Percentiles rank a stretch among this genome's conserved stretches.
phyloP scores from a whole-genome alignment of 2,888 invertebrate genomes.

The Gasteruption jaculator region DNA sequence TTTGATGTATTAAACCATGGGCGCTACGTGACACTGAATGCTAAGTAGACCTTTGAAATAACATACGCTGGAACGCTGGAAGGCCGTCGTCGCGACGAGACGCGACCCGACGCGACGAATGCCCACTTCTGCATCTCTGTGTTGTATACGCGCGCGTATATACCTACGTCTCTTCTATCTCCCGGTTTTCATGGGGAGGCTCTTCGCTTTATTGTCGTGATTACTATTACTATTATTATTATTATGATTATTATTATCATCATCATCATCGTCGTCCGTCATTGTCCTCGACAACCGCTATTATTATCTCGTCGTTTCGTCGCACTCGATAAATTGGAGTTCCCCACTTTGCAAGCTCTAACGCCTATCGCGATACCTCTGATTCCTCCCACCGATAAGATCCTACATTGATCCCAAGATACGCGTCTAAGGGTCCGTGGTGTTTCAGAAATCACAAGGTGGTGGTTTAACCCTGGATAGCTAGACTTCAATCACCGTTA shows the following conservation, averaged over 20 bases:
- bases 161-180: not conserved
- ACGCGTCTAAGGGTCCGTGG: too few relatives aligned
- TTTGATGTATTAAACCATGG: conserved; percentile 51
- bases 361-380: not conserved
- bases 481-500: too few relatives aligned
- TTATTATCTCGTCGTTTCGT: conserved; percentile 26
- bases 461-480: too few relatives aligned
- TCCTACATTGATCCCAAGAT: too few relatives aligned
- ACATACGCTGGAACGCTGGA: conserved; percentile 37
- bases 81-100: too few relatives aligned
- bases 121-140: conserved; percentile 3
- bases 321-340: conserved; percentile 32
- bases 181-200: not conserved
- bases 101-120: conserved; percentile 24
- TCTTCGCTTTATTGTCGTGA: not conserved
- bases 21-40: conserved; percentile 51
- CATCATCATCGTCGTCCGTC: conserved; percentile 16
- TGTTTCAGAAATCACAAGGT: too few relatives aligned
- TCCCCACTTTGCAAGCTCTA: conserved; percentile 10
- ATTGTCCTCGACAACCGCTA: conserved; percentile 7
- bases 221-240: not conserved
- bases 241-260: conserved; percentile 19
- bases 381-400: too few relatives aligned
- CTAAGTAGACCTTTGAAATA: conserved; percentile 47
- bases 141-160: not conserved